A percentile compares a stretch with the other conserved stretches of the same genome.
Conservation (phyloP, 2,888 invertebrate genomes). For the Neoitamus cyanurus region DNA sequence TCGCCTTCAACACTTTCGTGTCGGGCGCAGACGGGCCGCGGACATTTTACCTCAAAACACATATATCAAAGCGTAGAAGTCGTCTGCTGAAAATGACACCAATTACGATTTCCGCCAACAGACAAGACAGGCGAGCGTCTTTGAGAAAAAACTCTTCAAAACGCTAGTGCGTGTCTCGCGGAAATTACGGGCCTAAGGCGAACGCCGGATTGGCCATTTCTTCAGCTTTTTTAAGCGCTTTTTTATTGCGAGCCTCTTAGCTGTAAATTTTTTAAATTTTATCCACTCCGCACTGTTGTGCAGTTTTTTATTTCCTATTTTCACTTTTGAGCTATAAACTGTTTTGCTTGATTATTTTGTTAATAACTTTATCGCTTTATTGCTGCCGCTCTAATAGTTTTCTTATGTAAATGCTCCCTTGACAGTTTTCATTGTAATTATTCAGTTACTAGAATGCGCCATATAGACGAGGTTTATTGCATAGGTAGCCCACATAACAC, state of each 20-base stretch:
- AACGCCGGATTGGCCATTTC: background rate
- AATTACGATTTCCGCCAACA: conserved; percentile 50
- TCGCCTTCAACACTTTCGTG: conserved; percentile 24
- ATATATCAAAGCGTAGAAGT: conserved; percentile 15
- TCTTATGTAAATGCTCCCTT: background rate
- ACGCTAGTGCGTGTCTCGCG: background rate
- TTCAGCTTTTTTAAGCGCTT: background rate
- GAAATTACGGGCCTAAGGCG: background rate
- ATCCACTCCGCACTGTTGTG: background rate
- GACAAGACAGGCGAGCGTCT: background rate
- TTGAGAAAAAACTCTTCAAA: background rate
- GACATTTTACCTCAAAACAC: conserved; percentile 11
- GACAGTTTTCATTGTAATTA: background rate
- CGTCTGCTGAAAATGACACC: conserved; percentile 50
- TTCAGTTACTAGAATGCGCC: background rate
- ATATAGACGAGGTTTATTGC: background rate
- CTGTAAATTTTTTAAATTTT: background rate
- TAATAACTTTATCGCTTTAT: background rate
- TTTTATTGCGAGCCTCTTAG: background rate
- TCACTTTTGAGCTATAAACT: background rate
- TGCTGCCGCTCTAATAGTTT: background rate
- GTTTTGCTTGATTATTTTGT: background rate
- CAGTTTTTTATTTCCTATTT: background rate
- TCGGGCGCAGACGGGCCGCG: background rate
- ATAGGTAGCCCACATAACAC: background rate